Percentiles rank a stretch among this genome's conserved stretches.
phyloP scores from a whole-genome alignment of 2,888 invertebrate genomes.

The Harpagoxenus sublaevis region DNA sequence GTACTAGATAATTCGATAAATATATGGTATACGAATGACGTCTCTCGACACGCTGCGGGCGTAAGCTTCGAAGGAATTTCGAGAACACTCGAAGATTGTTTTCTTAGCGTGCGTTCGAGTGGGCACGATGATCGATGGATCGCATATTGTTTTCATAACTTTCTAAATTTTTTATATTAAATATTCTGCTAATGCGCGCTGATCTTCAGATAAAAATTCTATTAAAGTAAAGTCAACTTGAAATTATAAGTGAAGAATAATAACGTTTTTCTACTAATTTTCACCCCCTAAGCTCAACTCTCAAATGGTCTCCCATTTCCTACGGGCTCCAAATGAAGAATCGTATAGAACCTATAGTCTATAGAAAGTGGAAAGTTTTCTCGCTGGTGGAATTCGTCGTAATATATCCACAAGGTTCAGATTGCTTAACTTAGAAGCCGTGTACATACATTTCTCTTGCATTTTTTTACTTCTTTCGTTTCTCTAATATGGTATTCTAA shows the following conservation, averaged over 20 bases:
- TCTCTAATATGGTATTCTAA: neutral
- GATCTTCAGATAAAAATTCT: slow-evolving; percentile 12
- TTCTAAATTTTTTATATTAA: slow-evolving; percentile 7
- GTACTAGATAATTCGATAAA: slow-evolving; percentile 12
- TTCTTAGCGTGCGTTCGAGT: neutral
- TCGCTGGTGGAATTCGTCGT: neutral
- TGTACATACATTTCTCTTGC: neutral
- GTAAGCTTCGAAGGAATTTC: neutral
- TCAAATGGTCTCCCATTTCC: neutral
- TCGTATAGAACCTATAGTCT: neutral
- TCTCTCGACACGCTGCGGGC: neutral
- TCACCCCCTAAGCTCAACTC: neutral
- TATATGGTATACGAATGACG: neutral
- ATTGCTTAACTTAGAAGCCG: neutral
- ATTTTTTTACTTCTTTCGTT: neutral
- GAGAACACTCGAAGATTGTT: neutral
- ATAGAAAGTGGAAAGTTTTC: neutral
- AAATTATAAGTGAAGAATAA: slow-evolving; percentile 2
- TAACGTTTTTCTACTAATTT: neutral
- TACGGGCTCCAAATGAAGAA: neutral
- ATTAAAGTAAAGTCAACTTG: slow-evolving; percentile 16
- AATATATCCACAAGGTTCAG: neutral
- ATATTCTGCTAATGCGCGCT: neutral
- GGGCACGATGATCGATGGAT: neutral
- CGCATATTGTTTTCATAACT: neutral